Conservation (phyloP, 1,140 invertebrate species). For the Oryctes rhinoceros region DNA sequence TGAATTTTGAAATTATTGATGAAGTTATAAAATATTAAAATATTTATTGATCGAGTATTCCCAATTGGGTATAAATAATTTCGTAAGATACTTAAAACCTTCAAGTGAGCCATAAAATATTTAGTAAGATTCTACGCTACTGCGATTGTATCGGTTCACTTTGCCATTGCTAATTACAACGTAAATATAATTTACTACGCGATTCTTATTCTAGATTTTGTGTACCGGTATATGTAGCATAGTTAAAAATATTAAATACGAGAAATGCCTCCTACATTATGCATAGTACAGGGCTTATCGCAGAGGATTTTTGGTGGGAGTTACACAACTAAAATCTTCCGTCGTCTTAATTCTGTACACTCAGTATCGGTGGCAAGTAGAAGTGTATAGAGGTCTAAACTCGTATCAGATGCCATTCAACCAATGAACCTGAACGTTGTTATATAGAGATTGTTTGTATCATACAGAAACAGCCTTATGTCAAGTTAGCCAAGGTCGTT, state of each 20-base stretch:
- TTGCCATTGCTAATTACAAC: neutral
- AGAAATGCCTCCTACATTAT: neutral
- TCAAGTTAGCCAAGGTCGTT: slow-evolving; percentile 52
- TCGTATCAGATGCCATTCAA: slow-evolving; percentile 49
- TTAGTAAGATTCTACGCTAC: too few relatives aligned
- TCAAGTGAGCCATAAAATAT: too few relatives aligned
- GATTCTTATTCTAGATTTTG: neutral
- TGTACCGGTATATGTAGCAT: neutral
- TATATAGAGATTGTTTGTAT: slow-evolving; percentile 48
- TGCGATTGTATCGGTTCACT: too few relatives aligned
- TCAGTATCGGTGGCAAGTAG: slow-evolving; percentile 1
- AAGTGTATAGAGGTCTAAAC: slow-evolving; percentile 27
- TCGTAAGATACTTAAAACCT: too few relatives aligned
- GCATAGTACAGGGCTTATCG: neutral
- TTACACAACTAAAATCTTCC: neutral
- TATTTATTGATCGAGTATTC: too few relatives aligned
- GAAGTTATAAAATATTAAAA: too few relatives aligned
- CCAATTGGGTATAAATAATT: too few relatives aligned
- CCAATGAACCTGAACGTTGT: slow-evolving; percentile 51
- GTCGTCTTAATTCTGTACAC: neutral
- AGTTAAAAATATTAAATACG: neutral
- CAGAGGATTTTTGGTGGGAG: slow-evolving; percentile 26
- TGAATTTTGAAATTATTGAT: too few relatives aligned
- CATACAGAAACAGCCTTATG: slow-evolving; percentile 48
- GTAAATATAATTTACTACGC: neutral